These are phyloP conservation scores for Hylaeus volcanicus DNA, from an alignment of 1,140 invertebrate species.

Conservation along the genomic window DNA sequence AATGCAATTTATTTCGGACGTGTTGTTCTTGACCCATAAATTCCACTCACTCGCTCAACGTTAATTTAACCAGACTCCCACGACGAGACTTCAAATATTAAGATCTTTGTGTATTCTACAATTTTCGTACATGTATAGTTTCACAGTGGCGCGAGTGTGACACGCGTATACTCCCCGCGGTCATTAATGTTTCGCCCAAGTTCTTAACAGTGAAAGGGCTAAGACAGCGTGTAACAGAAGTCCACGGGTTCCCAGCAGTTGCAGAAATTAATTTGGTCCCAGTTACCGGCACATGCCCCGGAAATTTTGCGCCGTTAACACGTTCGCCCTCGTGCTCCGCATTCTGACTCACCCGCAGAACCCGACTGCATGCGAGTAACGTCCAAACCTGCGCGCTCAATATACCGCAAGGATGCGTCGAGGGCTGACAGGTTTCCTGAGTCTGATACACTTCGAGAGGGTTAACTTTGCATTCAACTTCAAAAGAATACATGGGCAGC, in stretches of 20 bases:
- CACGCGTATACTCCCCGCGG: background rate
- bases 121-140: background rate
- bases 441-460: background rate
- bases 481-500: background rate
- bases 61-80: no score
- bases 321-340: background rate
- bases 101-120: no score
- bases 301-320: conserved; percentile 13
- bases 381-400: background rate
- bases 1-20: no score
- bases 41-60: no score
- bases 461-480: background rate
- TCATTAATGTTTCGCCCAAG: background rate
- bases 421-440: conserved; percentile 4
- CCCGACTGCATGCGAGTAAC: background rate
- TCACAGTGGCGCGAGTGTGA: background rate
- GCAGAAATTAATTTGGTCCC: conserved; percentile 23
- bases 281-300: background rate
- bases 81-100: no score
- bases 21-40: no score
- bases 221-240: background rate
- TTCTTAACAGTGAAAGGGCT: background rate
- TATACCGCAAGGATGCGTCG: conserved; percentile 7
- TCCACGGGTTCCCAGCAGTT: conserved; percentile 5
- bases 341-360: background rate